A percentile compares a stretch with the other conserved stretches of the same genome.
Conservation (phyloP, 2,113 vertebrate genomes). For the Lepisosteus osseus region DNA sequence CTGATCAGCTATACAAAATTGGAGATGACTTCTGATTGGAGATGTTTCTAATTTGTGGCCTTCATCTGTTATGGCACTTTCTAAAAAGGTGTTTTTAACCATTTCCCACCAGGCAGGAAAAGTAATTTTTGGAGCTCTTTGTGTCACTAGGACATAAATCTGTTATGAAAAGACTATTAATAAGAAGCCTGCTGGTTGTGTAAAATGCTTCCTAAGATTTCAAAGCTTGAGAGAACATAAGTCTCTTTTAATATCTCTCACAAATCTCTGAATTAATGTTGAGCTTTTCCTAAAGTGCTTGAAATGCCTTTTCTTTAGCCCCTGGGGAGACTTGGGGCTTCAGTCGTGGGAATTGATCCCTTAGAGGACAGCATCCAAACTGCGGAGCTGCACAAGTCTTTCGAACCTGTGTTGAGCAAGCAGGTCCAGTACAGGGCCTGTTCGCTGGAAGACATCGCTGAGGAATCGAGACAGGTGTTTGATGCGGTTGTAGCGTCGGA, state of each 20-base stretch:
- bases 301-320: conserved; percentile 62
- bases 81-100: background rate
- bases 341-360: conserved; percentile 87
- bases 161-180: too few species aligned
- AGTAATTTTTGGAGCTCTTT: background rate
- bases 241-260: too few species aligned
- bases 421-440: conserved; percentile 75
- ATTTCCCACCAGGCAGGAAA: conserved; percentile 3
- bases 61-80: background rate
- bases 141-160: background rate
- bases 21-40: background rate
- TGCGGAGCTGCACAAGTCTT: conserved; percentile 79
- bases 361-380: conserved; percentile 83
- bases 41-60: background rate
- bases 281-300: too few species aligned
- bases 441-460: conserved; percentile 80
- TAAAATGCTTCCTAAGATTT: too few species aligned
- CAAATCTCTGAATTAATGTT: too few species aligned
- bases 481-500: conserved; percentile 91
- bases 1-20: background rate
- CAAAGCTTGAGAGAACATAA: too few species aligned
- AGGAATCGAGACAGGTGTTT: conserved; percentile 66
- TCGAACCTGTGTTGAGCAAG: conserved; percentile 73
- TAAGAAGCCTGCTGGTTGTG: too few species aligned
- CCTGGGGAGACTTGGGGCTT: conserved; percentile 85